Percentiles rank a stretch among this genome's conserved stretches.
phyloP scores from a whole-genome alignment of 2,888 invertebrate species.

The Anorthoa munda region DNA sequence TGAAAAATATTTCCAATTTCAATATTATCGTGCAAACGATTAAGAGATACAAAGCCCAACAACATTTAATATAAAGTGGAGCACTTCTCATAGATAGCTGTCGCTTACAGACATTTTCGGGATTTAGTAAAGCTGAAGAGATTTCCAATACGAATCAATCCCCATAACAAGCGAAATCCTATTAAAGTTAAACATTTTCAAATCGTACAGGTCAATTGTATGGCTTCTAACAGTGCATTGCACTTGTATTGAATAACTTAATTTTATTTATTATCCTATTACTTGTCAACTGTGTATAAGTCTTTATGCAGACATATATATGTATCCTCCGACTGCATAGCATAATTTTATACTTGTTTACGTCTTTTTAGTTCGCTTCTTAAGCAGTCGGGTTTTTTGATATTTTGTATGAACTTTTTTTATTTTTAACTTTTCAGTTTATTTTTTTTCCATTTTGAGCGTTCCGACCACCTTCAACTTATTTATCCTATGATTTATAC shows the following conservation, averaged over 20 bases:
- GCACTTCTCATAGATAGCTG: slow-evolving; percentile 5
- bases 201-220: slow-evolving; percentile 7
- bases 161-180: slow-evolving; percentile 21
- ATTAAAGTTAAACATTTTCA: slow-evolving; percentile 33
- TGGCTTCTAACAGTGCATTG: slow-evolving; percentile 30
- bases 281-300: no score
- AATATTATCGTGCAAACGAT: no score
- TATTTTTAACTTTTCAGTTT: no score
- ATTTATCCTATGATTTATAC: not conserved
- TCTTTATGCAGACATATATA: no score
- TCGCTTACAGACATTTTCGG: slow-evolving; percentile 30
- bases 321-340: no score
- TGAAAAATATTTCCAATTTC: not conserved
- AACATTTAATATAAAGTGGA: not conserved
- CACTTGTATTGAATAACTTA: slow-evolving; percentile 1
- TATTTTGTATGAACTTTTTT: no score
- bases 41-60: no score
- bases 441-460: no score
- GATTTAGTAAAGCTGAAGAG: slow-evolving; percentile 17
- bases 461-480: not conserved
- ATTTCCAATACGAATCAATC: slow-evolving; percentile 12
- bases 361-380: no score
- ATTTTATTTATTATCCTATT: slow-evolving; percentile 8
- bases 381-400: no score
- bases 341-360: no score